Conservation (phyloP, 1,140 invertebrate genomes). For the Trachymyrmex septentrionalis region DNA sequence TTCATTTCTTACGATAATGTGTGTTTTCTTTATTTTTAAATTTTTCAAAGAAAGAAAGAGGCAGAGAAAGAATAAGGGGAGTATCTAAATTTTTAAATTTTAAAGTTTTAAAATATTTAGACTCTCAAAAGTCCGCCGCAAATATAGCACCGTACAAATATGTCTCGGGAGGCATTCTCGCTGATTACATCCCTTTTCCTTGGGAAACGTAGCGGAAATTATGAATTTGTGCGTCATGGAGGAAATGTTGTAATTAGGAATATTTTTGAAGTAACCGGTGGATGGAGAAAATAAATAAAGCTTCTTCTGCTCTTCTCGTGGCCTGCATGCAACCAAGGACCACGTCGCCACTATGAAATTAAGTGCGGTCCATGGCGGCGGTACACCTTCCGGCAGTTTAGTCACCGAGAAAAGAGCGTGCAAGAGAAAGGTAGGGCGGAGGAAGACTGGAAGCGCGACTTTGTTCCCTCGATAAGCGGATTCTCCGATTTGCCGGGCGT, state of each 20-base stretch:
- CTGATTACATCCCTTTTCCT: conserved; percentile 44
- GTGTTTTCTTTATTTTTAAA: not conserved
- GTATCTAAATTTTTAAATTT: not conserved
- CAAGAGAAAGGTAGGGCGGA: not conserved
- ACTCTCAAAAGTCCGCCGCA: not conserved
- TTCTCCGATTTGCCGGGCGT: conserved; percentile 51
- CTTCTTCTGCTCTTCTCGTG: conserved; percentile 19
- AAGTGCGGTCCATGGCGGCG: conserved; percentile 55
- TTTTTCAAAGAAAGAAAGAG: conserved; percentile 5
- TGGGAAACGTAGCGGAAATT: conserved; percentile 55
- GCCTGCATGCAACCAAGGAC: not conserved
- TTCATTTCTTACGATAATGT: conserved; percentile 7
- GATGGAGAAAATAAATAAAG: conserved; percentile 50
- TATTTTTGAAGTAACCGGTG: conserved; percentile 47
- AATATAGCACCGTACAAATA: conserved; percentile 20
- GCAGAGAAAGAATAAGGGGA: not conserved
- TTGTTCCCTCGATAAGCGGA: conserved; percentile 61
- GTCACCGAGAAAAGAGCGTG: conserved; percentile 54
- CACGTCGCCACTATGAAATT: conserved; percentile 54
- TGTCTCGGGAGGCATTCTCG: conserved; percentile 42
- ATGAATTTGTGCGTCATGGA: conserved; percentile 55
- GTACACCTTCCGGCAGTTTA: conserved; percentile 67
- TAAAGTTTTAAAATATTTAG: conserved; percentile 14
- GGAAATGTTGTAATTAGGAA: conserved; percentile 59
- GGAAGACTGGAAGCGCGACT: conserved; percentile 34